These are phyloP conservation scores for Beroe forskalii DNA, from an alignment of 37 sponge, comb jelly and placozoan species.

Conservation along the genomic window DNA sequence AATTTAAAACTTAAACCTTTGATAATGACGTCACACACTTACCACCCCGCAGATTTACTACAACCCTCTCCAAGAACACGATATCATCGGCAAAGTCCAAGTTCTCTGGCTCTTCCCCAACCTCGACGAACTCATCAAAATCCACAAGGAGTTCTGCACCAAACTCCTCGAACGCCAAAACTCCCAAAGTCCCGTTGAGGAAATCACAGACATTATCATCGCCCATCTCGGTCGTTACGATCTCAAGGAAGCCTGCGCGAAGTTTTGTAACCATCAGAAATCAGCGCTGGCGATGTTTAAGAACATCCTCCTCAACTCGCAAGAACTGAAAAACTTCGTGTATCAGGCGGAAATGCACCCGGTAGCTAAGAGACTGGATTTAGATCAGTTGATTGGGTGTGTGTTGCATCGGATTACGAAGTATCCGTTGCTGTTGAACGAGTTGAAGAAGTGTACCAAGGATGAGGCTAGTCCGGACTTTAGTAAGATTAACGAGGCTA, in stretches of 20 bases:
- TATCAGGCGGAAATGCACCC: constrained; percentile 34
- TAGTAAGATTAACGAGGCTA: background rate
- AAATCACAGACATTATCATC: constrained; percentile 3
- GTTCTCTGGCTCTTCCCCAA: constrained; percentile 33
- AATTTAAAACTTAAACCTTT: too few relatives aligned
- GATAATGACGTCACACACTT: too few relatives aligned
- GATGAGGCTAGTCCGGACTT: background rate
- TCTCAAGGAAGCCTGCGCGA: constrained; percentile 31
- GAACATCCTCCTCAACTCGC: background rate
- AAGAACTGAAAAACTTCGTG: background rate
- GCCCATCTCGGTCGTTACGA: constrained; percentile 23
- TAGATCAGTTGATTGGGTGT: constrained; percentile 42
- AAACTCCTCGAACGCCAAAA: background rate
- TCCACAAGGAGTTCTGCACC: constrained; percentile 47
- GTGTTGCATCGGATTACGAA: constrained; percentile 41
- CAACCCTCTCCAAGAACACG: constrained; percentile 18
- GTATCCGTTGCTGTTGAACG: background rate
- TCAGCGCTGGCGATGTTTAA: constrained; percentile 46
- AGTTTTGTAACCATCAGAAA: constrained; percentile 51
- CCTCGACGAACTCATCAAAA: constrained; percentile 27
- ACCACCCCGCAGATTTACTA: constrained; percentile 13
- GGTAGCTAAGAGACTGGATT: background rate
- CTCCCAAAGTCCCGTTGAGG: background rate
- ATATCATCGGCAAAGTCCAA: constrained; percentile 35
- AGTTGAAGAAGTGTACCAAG: constrained; percentile 29